Evolutionary conservation across 2,113 vertebrate species (phyloP).

Genomic region (Elephas maximus): DNA sequence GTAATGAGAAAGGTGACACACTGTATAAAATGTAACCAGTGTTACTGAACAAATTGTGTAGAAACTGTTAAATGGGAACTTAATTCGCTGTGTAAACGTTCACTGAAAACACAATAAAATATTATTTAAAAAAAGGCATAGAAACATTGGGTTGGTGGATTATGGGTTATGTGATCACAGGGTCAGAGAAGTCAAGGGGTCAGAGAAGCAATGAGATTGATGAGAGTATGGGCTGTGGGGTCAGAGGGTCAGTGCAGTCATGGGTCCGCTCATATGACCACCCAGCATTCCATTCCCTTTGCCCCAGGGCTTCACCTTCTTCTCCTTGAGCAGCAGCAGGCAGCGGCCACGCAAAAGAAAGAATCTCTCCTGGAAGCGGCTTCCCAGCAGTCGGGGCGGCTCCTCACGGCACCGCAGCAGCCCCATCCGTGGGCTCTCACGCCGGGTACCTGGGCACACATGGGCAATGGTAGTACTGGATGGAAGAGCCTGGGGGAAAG

Average conservation of each 20-base stretch:
- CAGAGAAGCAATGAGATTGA: background rate
- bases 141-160: background rate
- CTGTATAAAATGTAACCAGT: background rate
- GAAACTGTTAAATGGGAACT: background rate
- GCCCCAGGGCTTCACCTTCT: conserved; percentile 90
- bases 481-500: background rate
- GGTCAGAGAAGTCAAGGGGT: background rate
- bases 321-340: conserved; percentile 96
- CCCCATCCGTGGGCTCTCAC: conserved; percentile 94
- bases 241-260: background rate
- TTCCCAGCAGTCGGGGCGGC: conserved; percentile 94
- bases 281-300: background rate
- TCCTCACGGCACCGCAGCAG: conserved; percentile 95
- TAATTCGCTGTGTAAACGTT: background rate
- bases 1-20: background rate
- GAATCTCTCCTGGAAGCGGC: conserved; percentile 96
- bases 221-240: background rate
- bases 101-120: background rate
- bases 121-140: background rate
- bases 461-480: background rate
- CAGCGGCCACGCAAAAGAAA: conserved; percentile 94
- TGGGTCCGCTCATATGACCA: background rate
- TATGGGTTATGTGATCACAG: background rate
- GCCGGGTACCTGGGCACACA: conserved; percentile 90
- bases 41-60: background rate